A percentile compares a stretch with the other conserved stretches of the same genome.
Conservation (phyloP, 2,113 vertebrate genomes). For the Phyllopteryx taeniolatus region DNA sequence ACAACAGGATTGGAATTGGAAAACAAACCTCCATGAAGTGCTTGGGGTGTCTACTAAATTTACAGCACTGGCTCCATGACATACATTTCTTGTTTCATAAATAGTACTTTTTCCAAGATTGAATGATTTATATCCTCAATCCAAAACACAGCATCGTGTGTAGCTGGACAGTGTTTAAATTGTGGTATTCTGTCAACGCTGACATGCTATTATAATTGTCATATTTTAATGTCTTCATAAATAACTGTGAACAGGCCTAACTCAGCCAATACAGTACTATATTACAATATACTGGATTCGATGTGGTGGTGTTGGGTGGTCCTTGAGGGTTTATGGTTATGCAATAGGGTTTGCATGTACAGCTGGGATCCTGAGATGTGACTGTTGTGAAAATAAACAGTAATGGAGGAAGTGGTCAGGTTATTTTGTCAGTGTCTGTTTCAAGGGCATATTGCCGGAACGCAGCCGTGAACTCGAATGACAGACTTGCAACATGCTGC, state of each 20-base stretch:
- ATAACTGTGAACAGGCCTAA: not conserved
- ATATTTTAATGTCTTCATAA: not conserved
- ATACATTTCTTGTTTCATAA: not conserved
- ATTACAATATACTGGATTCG: constrained; percentile 4
- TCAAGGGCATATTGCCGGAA: constrained; percentile 10
- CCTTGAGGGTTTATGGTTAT: constrained; percentile 11
- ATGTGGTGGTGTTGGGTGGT: constrained; percentile 3
- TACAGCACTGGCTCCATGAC: not conserved
- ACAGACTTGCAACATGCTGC: not conserved
- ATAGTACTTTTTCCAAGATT: not conserved
- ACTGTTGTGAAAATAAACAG: constrained; percentile 46
- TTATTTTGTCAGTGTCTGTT: constrained; percentile 18
- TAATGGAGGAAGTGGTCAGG: not conserved
- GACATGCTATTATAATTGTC: not conserved
- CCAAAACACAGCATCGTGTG: not conserved
- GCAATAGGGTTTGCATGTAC: constrained; percentile 8
- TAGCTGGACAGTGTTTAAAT: not conserved
- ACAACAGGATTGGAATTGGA: not conserved
- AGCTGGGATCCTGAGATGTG: constrained; percentile 35
- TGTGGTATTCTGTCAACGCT: not conserved
- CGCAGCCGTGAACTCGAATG: constrained; percentile 26
- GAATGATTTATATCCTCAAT: not conserved
- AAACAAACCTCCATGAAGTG: not conserved
- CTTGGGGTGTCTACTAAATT: not conserved
- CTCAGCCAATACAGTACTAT: not conserved